Conservation (phyloP, 2,888 invertebrate genomes). For the Metalampra italica region DNA sequence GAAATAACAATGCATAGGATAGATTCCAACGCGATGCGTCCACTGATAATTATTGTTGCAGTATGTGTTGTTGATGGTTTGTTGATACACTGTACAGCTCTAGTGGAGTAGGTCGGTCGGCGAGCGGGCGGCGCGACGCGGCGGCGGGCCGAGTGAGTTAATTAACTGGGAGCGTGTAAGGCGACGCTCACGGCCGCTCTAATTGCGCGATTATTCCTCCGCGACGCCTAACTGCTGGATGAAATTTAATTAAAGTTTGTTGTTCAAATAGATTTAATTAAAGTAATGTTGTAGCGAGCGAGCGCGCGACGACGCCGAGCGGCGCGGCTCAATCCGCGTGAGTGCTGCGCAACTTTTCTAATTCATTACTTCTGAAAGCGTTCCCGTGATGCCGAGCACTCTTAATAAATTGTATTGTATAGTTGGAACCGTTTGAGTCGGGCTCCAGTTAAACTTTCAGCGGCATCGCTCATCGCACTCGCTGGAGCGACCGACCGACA, state of each 20-base stretch:
- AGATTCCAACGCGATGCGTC: too few relatives aligned
- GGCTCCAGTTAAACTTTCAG: constrained; percentile 28
- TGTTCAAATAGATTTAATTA: constrained; percentile 81
- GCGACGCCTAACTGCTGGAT: constrained; percentile 78
- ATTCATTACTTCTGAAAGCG: constrained; percentile 79
- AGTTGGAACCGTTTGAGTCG: constrained; percentile 58
- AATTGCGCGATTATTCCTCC: constrained; percentile 79
- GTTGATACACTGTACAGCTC: not conserved
- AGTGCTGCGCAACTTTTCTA: constrained; percentile 79
- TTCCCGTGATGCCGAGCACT: constrained; percentile 76
- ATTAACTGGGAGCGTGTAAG: constrained; percentile 77
- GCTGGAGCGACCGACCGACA: constrained; percentile 22
- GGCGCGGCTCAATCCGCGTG: constrained; percentile 71
- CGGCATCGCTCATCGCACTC: constrained; percentile 12
- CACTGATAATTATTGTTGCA: too few relatives aligned
- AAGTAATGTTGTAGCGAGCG: constrained; percentile 75
- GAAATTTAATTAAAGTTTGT: constrained; percentile 81
- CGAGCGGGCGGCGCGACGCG: not conserved
- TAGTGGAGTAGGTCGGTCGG: not conserved
- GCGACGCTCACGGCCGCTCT: constrained; percentile 78
- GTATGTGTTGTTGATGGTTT: not conserved
- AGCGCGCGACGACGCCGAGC: constrained; percentile 42
- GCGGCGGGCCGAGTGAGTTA: constrained; percentile 69
- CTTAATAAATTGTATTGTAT: constrained; percentile 78
- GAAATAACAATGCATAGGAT: too few relatives aligned